phyloP scores from a whole-genome alignment of 2,797 vertebrate genomes.

The Scomberomorus guttatus region DNA sequence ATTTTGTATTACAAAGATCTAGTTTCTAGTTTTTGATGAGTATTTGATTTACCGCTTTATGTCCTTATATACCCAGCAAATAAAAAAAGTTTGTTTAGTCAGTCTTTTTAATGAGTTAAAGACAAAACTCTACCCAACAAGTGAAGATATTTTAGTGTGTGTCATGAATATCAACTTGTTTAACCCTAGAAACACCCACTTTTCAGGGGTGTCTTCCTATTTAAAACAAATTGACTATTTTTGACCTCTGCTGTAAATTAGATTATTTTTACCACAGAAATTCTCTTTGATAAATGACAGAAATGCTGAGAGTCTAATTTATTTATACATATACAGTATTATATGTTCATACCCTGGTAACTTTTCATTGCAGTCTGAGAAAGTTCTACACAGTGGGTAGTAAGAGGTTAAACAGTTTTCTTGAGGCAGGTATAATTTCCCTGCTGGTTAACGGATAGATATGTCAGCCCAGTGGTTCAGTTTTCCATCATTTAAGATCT shows the following conservation, averaged over 20 bases:
- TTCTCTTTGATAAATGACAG: neutral
- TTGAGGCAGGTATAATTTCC: neutral
- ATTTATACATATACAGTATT: too few species aligned
- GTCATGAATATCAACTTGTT: neutral
- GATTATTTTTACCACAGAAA: neutral
- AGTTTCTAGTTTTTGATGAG: too few species aligned
- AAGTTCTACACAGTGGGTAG: neutral
- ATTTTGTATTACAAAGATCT: too few species aligned
- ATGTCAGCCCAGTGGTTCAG: neutral
- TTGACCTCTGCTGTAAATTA: neutral
- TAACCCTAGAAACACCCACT: too few species aligned
- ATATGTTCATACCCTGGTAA: neutral
- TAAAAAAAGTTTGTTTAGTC: neutral
- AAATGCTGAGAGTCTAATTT: neutral
- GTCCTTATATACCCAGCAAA: neutral
- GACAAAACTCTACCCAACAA: neutral
- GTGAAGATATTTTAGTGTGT: neutral
- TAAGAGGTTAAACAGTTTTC: neutral
- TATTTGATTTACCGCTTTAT: neutral
- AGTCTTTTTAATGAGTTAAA: neutral
- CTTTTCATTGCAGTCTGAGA: neutral
- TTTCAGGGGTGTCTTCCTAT: neutral
- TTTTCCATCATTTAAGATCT: constrained; percentile 7
- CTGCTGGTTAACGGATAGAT: neutral
- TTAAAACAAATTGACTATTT: neutral